phyloP scores from a whole-genome alignment of 2,888 invertebrate genomes.

The Macroteleia sp. region DNA sequence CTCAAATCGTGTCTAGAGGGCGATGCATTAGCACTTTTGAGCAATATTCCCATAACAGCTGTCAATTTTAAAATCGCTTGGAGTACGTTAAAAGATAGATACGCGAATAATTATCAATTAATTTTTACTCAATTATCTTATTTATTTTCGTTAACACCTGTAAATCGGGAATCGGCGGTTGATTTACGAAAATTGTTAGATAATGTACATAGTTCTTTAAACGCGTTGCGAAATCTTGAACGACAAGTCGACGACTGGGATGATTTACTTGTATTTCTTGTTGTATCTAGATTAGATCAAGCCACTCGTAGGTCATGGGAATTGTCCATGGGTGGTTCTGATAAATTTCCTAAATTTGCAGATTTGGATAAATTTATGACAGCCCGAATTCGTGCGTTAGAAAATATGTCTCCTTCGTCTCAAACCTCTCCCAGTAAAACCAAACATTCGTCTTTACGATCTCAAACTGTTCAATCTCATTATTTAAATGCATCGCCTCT shows the following conservation, averaged over 20 bases:
- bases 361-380: background rate
- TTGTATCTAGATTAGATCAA: no score
- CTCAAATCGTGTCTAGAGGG: background rate
- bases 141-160: background rate
- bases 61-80: background rate
- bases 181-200: background rate
- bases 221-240: no score
- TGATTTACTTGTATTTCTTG: no score
- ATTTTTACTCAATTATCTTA: background rate
- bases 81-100: background rate
- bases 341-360: background rate
- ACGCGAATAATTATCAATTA: background rate
- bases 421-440: no score
- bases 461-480: no score
- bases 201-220: background rate
- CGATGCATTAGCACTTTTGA: background rate
- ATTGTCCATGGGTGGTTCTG: background rate
- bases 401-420: background rate
- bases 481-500: no score
- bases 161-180: background rate
- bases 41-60: background rate
- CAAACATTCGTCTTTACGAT: no score
- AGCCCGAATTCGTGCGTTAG: background rate
- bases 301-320: no score
- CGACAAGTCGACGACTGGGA: no score